Evolutionary conservation across 2,888 invertebrate genomes (phyloP), one percentile per base, ranked within the genome.

Genomic region (Euzetes globulus): DNA sequence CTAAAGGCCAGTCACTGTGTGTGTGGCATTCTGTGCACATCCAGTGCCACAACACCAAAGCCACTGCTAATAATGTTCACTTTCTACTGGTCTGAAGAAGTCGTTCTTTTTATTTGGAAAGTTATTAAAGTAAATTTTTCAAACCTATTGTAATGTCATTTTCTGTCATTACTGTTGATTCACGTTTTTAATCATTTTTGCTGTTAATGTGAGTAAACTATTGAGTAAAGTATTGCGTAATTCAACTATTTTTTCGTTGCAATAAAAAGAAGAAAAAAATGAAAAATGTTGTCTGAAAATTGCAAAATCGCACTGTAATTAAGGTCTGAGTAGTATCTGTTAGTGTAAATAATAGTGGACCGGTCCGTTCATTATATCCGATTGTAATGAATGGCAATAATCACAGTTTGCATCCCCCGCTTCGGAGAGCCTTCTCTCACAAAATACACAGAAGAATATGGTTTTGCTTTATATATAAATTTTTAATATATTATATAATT

Each of bases 131-230:
- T 29, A 63, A 55, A 6, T 22, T 22, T 63, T 27, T 27, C 3
- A 33, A 65, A 65, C 33, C 68, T 68, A 68, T 68, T 68, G 68
- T 68, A 41, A 25, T 68, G 63, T 45, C 45, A 68, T 68, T 45
- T 37, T 41, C 15, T 29, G 65, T 68, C 68, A 68, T 68, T 68
- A 68, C 45, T 41, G 3, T 33, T 65, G 37, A n/a, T 68, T 45
- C 68, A 68, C 68, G 68, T 68, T 68, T 68, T 68, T 68, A 68
- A 41, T 68, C 68, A 68, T 68, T 68, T 37, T 68, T n/a, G 15
- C 33, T 63, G 19, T 37, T 63, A 63, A 63, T 63, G 63, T 63
- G 63, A 63, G 33, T 27, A 60, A 60, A 60, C 29, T 60, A 27
- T 60, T 52, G 6, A 55, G 22, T 22, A 58, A 58, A 58, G 22